These are phyloP conservation scores for Eurypyga helias DNA, from an alignment of 2,113 vertebrate genomes.

Conservation along the genomic window DNA sequence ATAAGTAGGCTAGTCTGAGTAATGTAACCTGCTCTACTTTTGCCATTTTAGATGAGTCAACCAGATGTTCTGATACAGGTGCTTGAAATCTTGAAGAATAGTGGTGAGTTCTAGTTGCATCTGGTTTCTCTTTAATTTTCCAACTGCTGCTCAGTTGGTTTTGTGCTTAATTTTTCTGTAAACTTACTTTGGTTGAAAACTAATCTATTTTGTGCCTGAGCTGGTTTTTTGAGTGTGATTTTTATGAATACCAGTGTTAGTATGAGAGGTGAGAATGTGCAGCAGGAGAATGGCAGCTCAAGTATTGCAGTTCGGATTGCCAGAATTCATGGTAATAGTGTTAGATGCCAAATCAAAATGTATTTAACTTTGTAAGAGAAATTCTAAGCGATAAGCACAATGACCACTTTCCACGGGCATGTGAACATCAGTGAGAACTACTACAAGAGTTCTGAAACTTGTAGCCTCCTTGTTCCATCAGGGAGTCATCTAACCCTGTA, in stretches of 20 bases:
- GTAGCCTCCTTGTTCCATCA: neutral
- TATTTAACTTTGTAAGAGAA: neutral
- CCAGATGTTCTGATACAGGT: conserved; percentile 97
- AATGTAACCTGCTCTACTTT: conserved; percentile 18
- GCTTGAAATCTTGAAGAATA: conserved; percentile 94
- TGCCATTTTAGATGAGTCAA: conserved; percentile 89
- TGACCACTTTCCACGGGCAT: neutral
- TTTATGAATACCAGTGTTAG: neutral
- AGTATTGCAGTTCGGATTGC: neutral
- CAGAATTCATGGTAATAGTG: neutral
- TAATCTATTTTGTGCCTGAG: neutral
- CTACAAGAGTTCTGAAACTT: neutral
- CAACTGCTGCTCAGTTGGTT: neutral
- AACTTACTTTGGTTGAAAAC: neutral
- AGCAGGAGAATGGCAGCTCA: neutral
- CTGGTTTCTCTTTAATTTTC: neutral
- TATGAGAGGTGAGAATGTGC: neutral
- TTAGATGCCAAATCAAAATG: neutral
- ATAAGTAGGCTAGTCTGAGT: neutral
- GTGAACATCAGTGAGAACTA: neutral
- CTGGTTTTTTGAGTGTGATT: neutral
- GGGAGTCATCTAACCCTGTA: neutral
- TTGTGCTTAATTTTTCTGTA: neutral
- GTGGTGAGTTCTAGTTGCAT: conserved; percentile 80
- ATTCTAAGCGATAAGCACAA: neutral